Evolutionary conservation across 2,888 invertebrate genomes (phyloP).

Genomic region (Dromius quadrimaculatus): DNA sequence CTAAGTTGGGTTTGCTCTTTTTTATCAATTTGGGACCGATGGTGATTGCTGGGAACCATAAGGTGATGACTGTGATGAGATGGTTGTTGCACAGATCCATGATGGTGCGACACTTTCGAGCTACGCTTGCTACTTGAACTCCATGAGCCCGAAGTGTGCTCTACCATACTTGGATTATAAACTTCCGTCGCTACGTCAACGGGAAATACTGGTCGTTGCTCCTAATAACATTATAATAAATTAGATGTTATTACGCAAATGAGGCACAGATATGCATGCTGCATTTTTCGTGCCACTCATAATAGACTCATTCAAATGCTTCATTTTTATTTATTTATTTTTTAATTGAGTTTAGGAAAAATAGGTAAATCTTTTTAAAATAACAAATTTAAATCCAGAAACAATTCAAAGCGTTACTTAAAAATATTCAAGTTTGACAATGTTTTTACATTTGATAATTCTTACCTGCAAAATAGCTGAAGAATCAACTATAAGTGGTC

Average conservation of each 20-base stretch:
- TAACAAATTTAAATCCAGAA: too few relatives aligned
- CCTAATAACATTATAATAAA: constrained; percentile 56
- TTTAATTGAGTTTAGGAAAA: too few relatives aligned
- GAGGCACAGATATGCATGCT: too few relatives aligned
- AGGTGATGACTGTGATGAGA: constrained; percentile 66
- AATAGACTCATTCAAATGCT: too few relatives aligned
- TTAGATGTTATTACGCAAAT: too few relatives aligned
- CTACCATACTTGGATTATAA: constrained; percentile 70
- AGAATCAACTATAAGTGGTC: constrained; percentile 83
- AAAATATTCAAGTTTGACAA: too few relatives aligned
- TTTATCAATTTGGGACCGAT: constrained; percentile 74
- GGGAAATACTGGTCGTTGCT: constrained; percentile 74
- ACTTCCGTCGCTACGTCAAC: constrained; percentile 71
- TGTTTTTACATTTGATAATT: constrained; percentile 20
- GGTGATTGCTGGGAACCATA: constrained; percentile 62
- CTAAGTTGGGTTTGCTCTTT: constrained; percentile 91
- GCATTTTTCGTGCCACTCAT: too few relatives aligned
- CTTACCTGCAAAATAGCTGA: constrained; percentile 78
- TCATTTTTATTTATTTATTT: too few relatives aligned
- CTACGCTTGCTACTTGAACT: constrained; percentile 65
- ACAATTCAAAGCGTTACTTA: too few relatives aligned
- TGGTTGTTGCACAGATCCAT: constrained; percentile 72
- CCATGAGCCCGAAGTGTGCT: constrained; percentile 67
- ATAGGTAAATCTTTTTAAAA: too few relatives aligned
- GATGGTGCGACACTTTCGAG: constrained; percentile 73